Conservation (phyloP, 2,888 invertebrate genomes). For the Synergus gifuensis region DNA sequence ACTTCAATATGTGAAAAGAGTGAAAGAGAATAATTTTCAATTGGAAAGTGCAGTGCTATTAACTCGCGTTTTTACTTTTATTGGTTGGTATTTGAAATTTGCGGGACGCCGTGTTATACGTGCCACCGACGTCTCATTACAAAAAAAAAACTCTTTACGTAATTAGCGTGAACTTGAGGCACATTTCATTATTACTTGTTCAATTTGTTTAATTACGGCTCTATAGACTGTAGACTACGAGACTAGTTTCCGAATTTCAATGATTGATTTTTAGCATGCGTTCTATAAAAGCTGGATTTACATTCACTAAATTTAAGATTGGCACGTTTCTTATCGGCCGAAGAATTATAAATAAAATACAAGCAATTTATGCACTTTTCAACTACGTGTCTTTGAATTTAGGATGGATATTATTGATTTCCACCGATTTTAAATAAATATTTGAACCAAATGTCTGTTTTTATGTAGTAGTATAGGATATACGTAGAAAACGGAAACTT, state of each 20-base stretch:
- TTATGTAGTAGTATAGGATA: no score
- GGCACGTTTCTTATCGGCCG: no score
- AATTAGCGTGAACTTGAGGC: conserved; percentile 40
- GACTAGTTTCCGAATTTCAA: conserved; percentile 31
- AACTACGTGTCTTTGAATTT: no score
- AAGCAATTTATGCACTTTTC: not conserved
- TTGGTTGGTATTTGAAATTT: conserved; percentile 30
- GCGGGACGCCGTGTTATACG: not conserved
- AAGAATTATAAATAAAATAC: not conserved
- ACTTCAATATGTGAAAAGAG: conserved; percentile 60
- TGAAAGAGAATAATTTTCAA: conserved; percentile 67
- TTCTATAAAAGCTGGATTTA: not conserved
- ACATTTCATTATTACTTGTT: conserved; percentile 27
- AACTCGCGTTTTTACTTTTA: conserved; percentile 27
- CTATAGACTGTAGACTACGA: not conserved
- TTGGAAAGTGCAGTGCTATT: conserved; percentile 52
- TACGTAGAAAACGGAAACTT: no score
- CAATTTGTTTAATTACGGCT: conserved; percentile 17
- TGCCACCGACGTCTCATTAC: conserved; percentile 19
- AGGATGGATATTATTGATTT: no score
- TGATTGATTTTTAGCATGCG: not conserved
- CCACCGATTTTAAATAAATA: no score
- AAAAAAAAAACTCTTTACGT: conserved; percentile 30
- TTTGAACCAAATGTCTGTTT: no score
- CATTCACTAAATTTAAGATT: not conserved